Percentiles rank a stretch among this genome's conserved stretches.
phyloP scores from a whole-genome alignment of 2,888 invertebrate species.

The Troilus luridus region DNA sequence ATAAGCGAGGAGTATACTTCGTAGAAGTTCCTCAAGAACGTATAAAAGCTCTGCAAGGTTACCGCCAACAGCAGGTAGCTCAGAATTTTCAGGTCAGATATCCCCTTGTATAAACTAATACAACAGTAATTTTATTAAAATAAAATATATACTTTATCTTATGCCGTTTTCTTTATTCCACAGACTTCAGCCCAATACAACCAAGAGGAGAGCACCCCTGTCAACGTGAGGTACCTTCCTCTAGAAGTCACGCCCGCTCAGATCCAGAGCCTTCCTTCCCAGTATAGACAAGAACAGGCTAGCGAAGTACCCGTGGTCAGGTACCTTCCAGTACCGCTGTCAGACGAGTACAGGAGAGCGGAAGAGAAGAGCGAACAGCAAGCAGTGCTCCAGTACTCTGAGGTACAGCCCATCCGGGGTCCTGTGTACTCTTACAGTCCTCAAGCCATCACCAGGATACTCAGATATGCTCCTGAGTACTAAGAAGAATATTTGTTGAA shows the following conservation, averaged over 20 bases:
- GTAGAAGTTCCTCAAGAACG: constrained; percentile 15
- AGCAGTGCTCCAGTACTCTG: not conserved
- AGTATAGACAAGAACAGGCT: not conserved
- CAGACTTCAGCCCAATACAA: not conserved
- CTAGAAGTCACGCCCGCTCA: not conserved
- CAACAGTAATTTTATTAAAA: too few relatives aligned
- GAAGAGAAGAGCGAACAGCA: not conserved
- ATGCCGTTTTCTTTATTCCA: not conserved
- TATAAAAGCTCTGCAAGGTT: constrained; percentile 8
- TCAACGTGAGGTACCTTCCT: constrained; percentile 13
- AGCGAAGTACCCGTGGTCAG: not conserved
- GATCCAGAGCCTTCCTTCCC: not conserved
- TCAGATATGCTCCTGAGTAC: constrained; percentile 58
- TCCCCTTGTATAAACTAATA: not conserved
- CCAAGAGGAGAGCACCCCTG: not conserved
- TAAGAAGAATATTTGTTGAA: not conserved
- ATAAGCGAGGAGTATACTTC: constrained; percentile 35
- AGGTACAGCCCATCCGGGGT: constrained; percentile 46
- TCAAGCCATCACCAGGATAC: constrained; percentile 49
- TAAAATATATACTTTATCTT: not conserved
- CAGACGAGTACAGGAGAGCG: not conserved
- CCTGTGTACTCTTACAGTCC: constrained; percentile 59
- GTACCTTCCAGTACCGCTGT: not conserved
- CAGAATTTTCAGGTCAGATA: not conserved
- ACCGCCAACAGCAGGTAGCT: not conserved